Percentiles rank a stretch among this genome's conserved stretches.
phyloP scores from a whole-genome alignment of 1,140 invertebrate genomes.

The Rhyzopertha dominica region DNA sequence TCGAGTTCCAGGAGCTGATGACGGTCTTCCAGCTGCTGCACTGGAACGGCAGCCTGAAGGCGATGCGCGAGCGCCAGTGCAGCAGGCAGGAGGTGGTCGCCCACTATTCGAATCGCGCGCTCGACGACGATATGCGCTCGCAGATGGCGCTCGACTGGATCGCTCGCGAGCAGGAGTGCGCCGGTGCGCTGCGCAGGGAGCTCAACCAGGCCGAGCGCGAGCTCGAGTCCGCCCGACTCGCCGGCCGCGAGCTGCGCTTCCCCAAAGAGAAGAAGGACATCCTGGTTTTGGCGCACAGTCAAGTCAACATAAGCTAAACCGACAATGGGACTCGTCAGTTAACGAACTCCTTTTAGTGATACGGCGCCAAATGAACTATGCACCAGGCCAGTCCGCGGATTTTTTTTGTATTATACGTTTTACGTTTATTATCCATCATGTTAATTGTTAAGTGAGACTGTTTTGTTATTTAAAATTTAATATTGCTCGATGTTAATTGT shows the following conservation, averaged over 20 bases:
- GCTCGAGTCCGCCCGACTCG: conserved; percentile 81
- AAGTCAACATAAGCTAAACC: conserved; percentile 56
- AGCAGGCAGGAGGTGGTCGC: conserved; percentile 93
- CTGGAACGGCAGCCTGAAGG: conserved; percentile 93
- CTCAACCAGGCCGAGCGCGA: conserved; percentile 80
- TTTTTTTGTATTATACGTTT: not conserved
- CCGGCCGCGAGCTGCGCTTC: conserved; percentile 85
- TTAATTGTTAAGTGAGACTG: conserved; percentile 15
- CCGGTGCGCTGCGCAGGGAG: conserved; percentile 75
- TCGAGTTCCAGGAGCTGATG: conserved; percentile 96
- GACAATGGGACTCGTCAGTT: too few species aligned
- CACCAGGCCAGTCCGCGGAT: conserved; percentile 17
- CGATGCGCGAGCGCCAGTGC: conserved; percentile 87
- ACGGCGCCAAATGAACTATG: conserved; percentile 13
- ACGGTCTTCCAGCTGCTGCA: conserved; percentile 93
- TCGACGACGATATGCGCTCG: conserved; percentile 92
- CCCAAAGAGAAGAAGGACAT: conserved; percentile 96
- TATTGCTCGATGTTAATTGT: conserved; percentile 11
- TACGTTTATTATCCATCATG: not conserved
- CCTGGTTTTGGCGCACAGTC: conserved; percentile 78
- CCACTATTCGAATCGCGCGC: conserved; percentile 82
- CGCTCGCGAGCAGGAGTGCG: conserved; percentile 76
- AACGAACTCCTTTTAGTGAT: conserved; percentile 13
- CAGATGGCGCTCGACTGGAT: conserved; percentile 97
- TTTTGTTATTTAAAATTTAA: conserved; percentile 6